Conservation (phyloP, 2,888 invertebrate genomes). For the Ypsolopha sequella region DNA sequence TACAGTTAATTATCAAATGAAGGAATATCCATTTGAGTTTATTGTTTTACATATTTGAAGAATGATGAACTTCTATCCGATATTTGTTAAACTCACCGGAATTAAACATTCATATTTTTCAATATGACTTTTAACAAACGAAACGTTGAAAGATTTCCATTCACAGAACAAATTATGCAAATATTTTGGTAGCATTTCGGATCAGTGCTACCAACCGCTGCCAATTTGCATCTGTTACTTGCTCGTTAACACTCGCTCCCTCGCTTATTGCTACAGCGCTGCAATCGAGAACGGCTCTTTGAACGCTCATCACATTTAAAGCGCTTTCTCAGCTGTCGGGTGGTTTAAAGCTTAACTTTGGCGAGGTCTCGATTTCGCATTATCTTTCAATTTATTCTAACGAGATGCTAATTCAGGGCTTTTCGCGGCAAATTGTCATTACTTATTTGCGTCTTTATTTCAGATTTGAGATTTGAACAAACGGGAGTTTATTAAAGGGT, state of each 20-base stretch:
- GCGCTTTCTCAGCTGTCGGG: constrained; percentile 12
- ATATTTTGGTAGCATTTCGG: constrained; percentile 57
- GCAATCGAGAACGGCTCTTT: constrained; percentile 5
- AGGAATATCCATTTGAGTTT: too few species aligned
- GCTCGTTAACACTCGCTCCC: constrained; percentile 42
- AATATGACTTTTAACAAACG: not conserved
- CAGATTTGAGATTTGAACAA: constrained; percentile 49
- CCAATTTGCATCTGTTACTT: constrained; percentile 62
- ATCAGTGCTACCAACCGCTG: constrained; percentile 56
- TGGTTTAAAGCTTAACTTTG: constrained; percentile 19
- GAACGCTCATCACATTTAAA: constrained; percentile 12
- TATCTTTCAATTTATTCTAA: constrained; percentile 61
- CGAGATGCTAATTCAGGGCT: constrained; percentile 58
- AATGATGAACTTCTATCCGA: too few species aligned
- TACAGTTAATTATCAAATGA: too few species aligned
- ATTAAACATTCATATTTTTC: too few species aligned
- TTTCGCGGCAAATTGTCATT: constrained; percentile 45
- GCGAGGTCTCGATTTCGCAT: constrained; percentile 40
- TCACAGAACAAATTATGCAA: constrained; percentile 52
- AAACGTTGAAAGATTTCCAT: constrained; percentile 26
- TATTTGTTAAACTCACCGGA: too few species aligned
- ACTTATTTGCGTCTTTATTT: constrained; percentile 51
- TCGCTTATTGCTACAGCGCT: constrained; percentile 26
- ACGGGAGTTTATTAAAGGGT: constrained; percentile 57
- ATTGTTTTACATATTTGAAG: too few species aligned